A percentile compares a stretch with the other conserved stretches of the same genome.
Evolutionary conservation across 2,888 invertebrate genomes (phyloP).

Genomic region (Ceriagrion tenellum): DNA sequence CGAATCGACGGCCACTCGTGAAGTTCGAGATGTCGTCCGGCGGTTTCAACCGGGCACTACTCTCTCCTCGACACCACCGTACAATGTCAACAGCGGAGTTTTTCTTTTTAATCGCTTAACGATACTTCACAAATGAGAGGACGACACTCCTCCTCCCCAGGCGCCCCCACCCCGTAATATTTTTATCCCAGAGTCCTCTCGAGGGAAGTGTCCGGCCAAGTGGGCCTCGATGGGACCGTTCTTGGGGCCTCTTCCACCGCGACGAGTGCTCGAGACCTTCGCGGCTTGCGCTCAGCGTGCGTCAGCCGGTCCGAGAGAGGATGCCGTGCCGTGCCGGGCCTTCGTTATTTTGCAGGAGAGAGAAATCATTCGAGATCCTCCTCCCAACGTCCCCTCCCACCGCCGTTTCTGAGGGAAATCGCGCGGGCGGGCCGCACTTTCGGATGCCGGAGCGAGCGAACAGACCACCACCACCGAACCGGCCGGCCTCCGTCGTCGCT

Average conservation of each 20-base stretch:
- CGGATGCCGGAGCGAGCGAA: neutral
- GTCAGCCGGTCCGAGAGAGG: neutral
- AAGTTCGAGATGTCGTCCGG: neutral
- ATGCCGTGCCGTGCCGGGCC: neutral
- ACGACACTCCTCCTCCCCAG: neutral
- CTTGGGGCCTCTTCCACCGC: conserved; percentile 6
- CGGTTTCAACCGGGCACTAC: neutral
- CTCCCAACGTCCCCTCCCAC: neutral
- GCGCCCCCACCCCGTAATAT: neutral
- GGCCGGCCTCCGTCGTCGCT: no score
- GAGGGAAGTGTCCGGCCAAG: neutral
- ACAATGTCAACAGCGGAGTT: neutral
- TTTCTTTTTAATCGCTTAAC: neutral
- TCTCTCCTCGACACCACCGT: neutral
- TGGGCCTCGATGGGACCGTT: neutral
- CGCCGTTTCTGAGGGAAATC: neutral
- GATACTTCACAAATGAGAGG: neutral
- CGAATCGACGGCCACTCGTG: neutral
- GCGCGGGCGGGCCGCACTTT: neutral
- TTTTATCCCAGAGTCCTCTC: neutral
- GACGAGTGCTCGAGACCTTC: neutral
- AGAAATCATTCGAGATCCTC: neutral
- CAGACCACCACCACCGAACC: no score
- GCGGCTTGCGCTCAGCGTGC: neutral
- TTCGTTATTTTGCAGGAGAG: neutral